Base-by-base conservation (phyloP, 30 jellyfish, hydroid and myxozoan genomes). In the Turritopsis rubra region DNA sequence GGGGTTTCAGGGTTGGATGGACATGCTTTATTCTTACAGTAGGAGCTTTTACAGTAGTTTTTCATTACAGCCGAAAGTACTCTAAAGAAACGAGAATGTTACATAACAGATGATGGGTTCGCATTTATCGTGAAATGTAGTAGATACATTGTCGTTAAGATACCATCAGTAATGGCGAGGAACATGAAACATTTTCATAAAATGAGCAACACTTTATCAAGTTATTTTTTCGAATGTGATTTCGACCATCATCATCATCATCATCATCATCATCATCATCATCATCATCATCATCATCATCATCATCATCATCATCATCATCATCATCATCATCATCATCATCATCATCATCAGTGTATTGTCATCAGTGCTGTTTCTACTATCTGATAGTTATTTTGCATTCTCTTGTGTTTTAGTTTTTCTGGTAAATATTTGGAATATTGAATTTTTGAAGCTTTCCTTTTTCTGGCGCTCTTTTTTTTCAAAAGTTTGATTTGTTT, bases 1-100 rank as follows among this genome's bases (percentile, higher is more conserved):
- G 77, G 77, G 30, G 77, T 19, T 68, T n/a, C 19, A 8, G 8
- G 9, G 17, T 68, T 19, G 77, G 77, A 68, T 68, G 77, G 77
- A 0, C 19, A 8, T n/a, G 77, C 21, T 68, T 68, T 68, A 9
- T 68, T 23, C 77, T 68, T 8, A 68, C 77, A 27, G 16, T 68
- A 68, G 77, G 23, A n/a, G 9, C 77, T 23, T 68, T 68, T 68
- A n/a, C 77, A 68, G 19, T 68, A 0, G 28, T 27, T 7, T 68
- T 68, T 23, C 17, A 7, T 8, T 68, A 68, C 0, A 68, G 77
- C 19, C 77, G 77, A 9, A n/a, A 23, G 30, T 23, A 23, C 9
- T 16, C 77, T 8, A 68, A 68, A 19, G 77, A 68, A 68, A 27
- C 9, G 8, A 27, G 8, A 19, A 68, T 16, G 19, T 41, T 41